A percentile compares a stretch with the other conserved stretches of the same genome.
phyloP scores from a whole-genome alignment of 2,797 vertebrate genomes.

The Malurus splendens region DNA sequence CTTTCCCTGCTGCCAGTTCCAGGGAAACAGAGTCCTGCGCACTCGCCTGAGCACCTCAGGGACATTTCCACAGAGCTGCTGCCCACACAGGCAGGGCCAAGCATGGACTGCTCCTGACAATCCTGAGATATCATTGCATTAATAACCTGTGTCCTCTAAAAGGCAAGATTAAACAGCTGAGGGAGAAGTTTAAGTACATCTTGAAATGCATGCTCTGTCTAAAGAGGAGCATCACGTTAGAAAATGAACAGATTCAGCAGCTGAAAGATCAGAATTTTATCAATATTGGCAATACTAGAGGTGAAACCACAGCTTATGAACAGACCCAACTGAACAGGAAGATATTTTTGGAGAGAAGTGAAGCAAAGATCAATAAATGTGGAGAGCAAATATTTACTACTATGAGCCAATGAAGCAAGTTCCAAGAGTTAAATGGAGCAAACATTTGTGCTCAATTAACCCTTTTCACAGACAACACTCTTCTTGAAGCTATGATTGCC shows the following conservation, averaged over 20 bases:
- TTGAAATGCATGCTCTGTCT: not conserved
- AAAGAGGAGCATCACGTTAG: not conserved
- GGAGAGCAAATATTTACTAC: not conserved
- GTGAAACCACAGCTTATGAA: not conserved
- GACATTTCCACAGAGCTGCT: not conserved
- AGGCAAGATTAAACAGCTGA: not conserved
- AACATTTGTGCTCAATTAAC: not conserved
- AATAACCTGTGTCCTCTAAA: not conserved
- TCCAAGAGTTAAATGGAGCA: not conserved
- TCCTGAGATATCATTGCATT: not conserved
- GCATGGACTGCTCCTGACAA: not conserved
- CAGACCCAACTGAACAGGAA: not conserved
- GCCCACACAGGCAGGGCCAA: not conserved
- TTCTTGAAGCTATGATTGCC: not conserved
- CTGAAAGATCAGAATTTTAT: not conserved
- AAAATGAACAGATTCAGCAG: not conserved
- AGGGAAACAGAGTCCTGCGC: not conserved
- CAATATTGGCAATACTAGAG: not conserved
- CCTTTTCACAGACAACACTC: not conserved
- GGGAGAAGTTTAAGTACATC: not conserved
- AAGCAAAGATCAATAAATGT: not conserved
- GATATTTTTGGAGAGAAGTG: not conserved
- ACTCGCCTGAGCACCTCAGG: fast-evolving
- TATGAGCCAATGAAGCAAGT: not conserved
- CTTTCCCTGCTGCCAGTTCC: not conserved